Evolutionary conservation across 2,888 invertebrate species (phyloP), one percentile per base, ranked within the genome.

Genomic region (Zaprionus lineosus): DNA sequence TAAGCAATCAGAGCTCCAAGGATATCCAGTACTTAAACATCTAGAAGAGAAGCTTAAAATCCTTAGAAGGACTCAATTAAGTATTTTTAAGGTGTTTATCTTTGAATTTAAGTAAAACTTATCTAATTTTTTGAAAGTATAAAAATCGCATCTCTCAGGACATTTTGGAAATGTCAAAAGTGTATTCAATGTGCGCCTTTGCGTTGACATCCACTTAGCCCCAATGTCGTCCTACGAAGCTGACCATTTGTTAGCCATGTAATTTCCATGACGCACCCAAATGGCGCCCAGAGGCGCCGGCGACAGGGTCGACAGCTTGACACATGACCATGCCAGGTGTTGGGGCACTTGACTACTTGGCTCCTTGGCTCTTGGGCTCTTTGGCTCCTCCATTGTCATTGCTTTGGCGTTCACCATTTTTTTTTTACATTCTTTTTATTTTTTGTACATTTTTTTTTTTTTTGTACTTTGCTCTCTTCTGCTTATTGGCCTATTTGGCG

Each of bases 261-360:
- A 78, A 74, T 76, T 82, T 78, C 71, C 83, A 63, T 63, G 64
- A 16, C 71, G 53, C 75, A 66, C 82, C 74, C 83, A 44, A 59
- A 69, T 59, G 66, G 52, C 63, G 56, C 46, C 53, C 51, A 39
- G 37, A 57, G 67, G 59, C 51, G 15, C 36, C 50, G 47, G 40
- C 41, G 55, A 56, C 43, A 11, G 47, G 44, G 55, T 26, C 50
- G 74, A 61, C 57, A 72, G 52, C 55, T 82, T 76, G 83, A 83
- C 76, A 76, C 83, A 75, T 83, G 64, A 26, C 60, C 16, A 1
- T 4, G 9, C 18, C 56, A 50, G 56, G 59, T 57, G 39, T 21
- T 36, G 50, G 16, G 31, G 2, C 2, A 12, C 31, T 11, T 15
- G 26, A 8, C 26, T 34, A 7, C 16, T 21, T 46, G 28, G 53